Percentiles rank a stretch among this genome's conserved stretches.
phyloP scores from a whole-genome alignment of 2,113 vertebrate genomes.

The Brevimyrus niger region DNA sequence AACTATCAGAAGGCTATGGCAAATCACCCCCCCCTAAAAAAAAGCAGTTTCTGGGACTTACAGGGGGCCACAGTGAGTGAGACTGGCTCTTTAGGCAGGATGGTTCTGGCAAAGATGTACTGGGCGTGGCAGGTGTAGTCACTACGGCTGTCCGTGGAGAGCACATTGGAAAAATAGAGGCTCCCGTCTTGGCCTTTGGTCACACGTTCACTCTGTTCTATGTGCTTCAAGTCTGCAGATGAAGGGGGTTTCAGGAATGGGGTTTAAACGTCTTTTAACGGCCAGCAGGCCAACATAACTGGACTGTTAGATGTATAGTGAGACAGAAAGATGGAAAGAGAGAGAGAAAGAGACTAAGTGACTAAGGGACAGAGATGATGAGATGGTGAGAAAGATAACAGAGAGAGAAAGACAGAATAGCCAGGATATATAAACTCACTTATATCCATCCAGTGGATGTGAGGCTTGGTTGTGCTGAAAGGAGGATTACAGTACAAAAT shows the following conservation, averaged over 20 bases:
- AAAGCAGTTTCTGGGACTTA: conserved; percentile 40
- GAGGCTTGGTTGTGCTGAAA: conserved; percentile 54
- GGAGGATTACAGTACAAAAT: conserved; percentile 71
- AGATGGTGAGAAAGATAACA: background rate
- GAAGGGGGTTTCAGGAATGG: background rate
- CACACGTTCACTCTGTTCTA: conserved; percentile 65
- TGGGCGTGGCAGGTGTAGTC: conserved; percentile 81
- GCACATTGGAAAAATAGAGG: conserved; percentile 75
- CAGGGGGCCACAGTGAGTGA: conserved; percentile 63
- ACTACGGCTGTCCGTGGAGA: conserved; percentile 53
- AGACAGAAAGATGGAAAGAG: background rate
- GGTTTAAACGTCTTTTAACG: background rate
- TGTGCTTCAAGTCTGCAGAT: conserved; percentile 61
- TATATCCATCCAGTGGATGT: conserved; percentile 66
- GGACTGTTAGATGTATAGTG: background rate
- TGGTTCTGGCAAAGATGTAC: conserved; percentile 64
- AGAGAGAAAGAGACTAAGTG: background rate
- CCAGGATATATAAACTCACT: conserved; percentile 34
- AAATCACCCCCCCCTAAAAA: background rate
- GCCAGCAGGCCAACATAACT: background rate
- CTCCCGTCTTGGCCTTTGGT: conserved; percentile 71
- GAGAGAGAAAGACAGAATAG: conserved; percentile 3
- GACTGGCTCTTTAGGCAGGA: conserved; percentile 69
- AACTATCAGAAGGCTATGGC: background rate
- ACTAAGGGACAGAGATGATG: background rate